Conservation (phyloP, 2,888 invertebrate species). For the Netelia inedita region DNA sequence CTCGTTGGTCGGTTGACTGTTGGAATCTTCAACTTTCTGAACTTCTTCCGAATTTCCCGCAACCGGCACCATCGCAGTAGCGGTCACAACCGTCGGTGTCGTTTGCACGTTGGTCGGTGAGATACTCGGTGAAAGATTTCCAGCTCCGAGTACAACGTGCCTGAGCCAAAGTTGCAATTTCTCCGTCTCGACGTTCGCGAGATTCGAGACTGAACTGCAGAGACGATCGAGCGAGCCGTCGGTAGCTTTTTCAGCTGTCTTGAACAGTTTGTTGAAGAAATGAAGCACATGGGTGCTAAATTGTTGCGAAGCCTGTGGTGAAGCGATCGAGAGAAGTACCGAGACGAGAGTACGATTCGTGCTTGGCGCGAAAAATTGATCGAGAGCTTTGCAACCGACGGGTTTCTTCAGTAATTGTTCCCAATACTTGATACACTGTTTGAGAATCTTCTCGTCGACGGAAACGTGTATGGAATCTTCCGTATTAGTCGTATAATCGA, state of each 20-base stretch:
- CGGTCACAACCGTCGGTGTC: slow-evolving; percentile 83
- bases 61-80: slow-evolving; percentile 64
- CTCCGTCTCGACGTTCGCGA: slow-evolving; percentile 88
- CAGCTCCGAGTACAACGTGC: slow-evolving; percentile 88
- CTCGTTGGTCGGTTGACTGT: slow-evolving; percentile 71
- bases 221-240: slow-evolving; percentile 89
- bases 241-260: slow-evolving; percentile 85
- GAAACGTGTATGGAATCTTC: slow-evolving; percentile 81
- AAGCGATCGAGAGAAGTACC: slow-evolving; percentile 92
- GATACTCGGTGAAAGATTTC: slow-evolving; percentile 83
- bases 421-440: slow-evolving; percentile 93
- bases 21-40: slow-evolving; percentile 77
- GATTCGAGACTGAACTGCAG: slow-evolving; percentile 89
- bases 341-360: slow-evolving; percentile 91
- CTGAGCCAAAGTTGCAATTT: slow-evolving; percentile 89
- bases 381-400: slow-evolving; percentile 93
- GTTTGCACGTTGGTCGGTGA: slow-evolving; percentile 86
- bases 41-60: slow-evolving; percentile 73
- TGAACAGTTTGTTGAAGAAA: slow-evolving; percentile 92
- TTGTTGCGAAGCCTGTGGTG: slow-evolving; percentile 89
- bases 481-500: slow-evolving; percentile 86
- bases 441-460: slow-evolving; percentile 88
- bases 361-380: slow-evolving; percentile 91
- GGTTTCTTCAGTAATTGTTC: slow-evolving; percentile 94
- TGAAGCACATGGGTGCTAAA: slow-evolving; percentile 93